A percentile compares a stretch with the other conserved stretches of the same genome.
Conservation (phyloP, 2,113 vertebrate genomes). For the Psilopsiagon aurifrons region DNA sequence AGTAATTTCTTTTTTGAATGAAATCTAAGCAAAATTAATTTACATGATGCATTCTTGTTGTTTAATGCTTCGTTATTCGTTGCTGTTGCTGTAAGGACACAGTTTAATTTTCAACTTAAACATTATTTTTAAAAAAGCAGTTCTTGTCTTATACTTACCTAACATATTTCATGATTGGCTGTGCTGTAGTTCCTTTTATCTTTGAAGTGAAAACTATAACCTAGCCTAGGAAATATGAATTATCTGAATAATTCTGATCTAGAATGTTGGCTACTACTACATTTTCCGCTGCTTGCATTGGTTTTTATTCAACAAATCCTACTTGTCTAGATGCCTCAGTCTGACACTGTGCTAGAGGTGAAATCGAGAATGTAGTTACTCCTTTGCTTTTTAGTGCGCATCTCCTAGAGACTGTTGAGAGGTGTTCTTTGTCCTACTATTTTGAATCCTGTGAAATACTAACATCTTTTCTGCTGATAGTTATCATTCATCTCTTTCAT, state of each 20-base stretch:
- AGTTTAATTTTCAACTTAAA: neutral
- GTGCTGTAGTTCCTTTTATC: neutral
- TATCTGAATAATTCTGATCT: neutral
- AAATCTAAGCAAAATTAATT: neutral
- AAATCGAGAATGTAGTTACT: neutral
- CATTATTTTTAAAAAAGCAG: neutral
- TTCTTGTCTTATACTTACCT: neutral
- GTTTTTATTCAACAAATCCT: neutral
- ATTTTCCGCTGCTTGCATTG: neutral
- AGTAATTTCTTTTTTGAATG: neutral
- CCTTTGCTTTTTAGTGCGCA: neutral
- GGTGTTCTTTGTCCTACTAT: neutral
- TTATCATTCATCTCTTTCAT: neutral
- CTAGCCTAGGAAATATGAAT: neutral
- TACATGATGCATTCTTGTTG: neutral
- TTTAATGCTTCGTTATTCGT: neutral
- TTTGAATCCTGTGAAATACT: neutral
- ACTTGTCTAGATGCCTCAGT: neutral
- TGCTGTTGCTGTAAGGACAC: neutral
- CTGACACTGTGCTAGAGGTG: neutral
- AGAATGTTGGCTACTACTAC: neutral
- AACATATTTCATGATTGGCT: neutral
- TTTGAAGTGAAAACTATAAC: neutral
- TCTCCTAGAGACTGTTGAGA: neutral
- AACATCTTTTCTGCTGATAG: neutral